Evolutionary conservation across 2,113 vertebrate species (phyloP), one percentile per base, ranked within the genome.

Genomic region (Pseudorasbora parva): DNA sequence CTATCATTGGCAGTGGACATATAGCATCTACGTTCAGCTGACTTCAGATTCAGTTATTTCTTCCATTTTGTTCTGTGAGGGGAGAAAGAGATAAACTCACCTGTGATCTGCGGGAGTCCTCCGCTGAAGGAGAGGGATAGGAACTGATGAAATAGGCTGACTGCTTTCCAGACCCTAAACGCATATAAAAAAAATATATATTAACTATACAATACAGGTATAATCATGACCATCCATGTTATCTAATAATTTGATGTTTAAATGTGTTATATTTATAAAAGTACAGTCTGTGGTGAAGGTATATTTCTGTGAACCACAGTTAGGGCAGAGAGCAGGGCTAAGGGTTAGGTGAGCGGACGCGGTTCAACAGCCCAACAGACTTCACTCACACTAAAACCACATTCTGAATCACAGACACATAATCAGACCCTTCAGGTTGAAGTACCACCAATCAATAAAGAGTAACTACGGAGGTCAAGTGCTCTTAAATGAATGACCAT

Each of bases 111-210:
- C 95, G 94, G 81, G 94, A 92, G 83, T 98, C 97, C 51, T 99
- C 97, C 90, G 97, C 95, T 87, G 97, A 96, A 91, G 97, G 97
- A 84, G 98, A 99, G 62, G 96, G 97, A 82, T 96, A 98, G 37
- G 98, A 97, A 89, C 96, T 97, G 90, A 99, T 98, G 93, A 97
- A 99, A 93, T 98, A 97, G 2, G 97, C 96, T 41, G 95, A 96
- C 86, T 96, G 94, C 92, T 97, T 98, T 92, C 96, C 97, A 86
- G 97, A 97, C 93, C 97, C 98, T 99, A 90, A 86, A 69, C 21
- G n/a, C n/a, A n/a, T n/a, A n/a, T n/a, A n/a, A n/a, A n/a, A n/a
- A n/a, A n/a, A n/a, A n/a, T n/a, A n/a, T n/a, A n/a, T n/a, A n/a
- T n/a, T n/a, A n/a, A n/a, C n/a, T n/a, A n/a, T n/a, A n/a, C n/a